phyloP scores from a whole-genome alignment of 2,113 vertebrate species.

The Hippolais icterina region DNA sequence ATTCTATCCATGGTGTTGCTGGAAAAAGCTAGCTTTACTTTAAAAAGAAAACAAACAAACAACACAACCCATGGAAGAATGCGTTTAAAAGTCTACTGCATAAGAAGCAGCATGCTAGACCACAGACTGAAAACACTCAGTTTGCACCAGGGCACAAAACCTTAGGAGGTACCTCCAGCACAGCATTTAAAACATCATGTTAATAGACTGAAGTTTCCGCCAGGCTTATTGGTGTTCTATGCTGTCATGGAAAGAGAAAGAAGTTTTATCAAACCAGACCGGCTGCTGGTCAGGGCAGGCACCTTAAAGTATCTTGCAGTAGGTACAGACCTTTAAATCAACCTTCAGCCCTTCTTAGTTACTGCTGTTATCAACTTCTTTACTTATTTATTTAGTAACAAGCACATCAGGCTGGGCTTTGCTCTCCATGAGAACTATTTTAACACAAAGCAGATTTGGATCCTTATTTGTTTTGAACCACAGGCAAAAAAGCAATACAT shows the following conservation, averaged over 20 bases:
- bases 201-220: neutral
- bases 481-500: neutral
- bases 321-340: neutral
- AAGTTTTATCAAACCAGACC: neutral
- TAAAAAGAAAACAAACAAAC: neutral
- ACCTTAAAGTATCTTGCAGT: neutral
- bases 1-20: neutral
- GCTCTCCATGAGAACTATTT: slow-evolving; percentile 3
- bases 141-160: neutral
- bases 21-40: neutral
- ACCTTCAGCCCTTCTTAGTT: neutral
- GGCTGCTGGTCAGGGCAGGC: neutral
- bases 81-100: neutral
- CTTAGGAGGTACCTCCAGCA: neutral
- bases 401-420: neutral
- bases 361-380: neutral
- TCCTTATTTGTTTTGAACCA: slow-evolving; percentile 38
- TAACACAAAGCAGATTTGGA: slow-evolving; percentile 48
- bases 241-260: neutral
- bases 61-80: neutral
- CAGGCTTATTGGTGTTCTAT: neutral
- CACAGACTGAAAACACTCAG: neutral
- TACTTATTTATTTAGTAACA: neutral
- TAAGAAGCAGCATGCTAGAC: neutral
- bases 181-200: neutral